Base-by-base conservation (phyloP, 2,113 vertebrate species). In the Nibea coibor region DNA sequence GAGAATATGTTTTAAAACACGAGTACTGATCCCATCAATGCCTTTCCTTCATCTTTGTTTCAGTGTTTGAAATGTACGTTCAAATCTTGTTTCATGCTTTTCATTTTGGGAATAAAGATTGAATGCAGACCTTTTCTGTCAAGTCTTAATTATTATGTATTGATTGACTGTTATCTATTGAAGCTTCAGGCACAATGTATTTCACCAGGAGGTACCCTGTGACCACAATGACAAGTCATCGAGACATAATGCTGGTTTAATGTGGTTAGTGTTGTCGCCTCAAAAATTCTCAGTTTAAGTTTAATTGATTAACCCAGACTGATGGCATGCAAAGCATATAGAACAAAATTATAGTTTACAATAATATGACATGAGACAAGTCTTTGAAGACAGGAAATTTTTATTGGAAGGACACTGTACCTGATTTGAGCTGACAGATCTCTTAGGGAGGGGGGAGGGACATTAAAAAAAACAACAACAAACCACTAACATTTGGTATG, bases 81-180 rank as follows among this genome's bases (percentile, higher is more conserved):
- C 61, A 78, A 80, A 81, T 68, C 11, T 74, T 51, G 53, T 87
- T 89, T 90, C 53, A 66, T 80, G 81, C 73, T 79, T 87, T 85
- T 54, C 62, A 71, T 86, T 89, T 91, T 89, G 56, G 45, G 71
- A 94, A 91, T 94, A 94, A 93, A 94, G 83, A 83, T 73, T 47
- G 43, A 82, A 81, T 80, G 67, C 59, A 81, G 75, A 82, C 42
- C 6, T 14, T 63, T 71, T 62, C 8, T 73, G 15, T 61, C 9
- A 14, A 50, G 57, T 67, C 19, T 11, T 24, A 10, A 22, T 43
- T n/a, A 7, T 35, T 42, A 5, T 11, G 6, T 4, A 47, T 19
- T n/a, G 1, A 31, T 54, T 51, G 31, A 11, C 4, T 47, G 12
- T 61, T 16, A 3, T n/a, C 14, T 39, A 39, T 9, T 39, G 35